phyloP scores from a whole-genome alignment of 2,888 invertebrate genomes.

The Orthonevra nobilis region DNA sequence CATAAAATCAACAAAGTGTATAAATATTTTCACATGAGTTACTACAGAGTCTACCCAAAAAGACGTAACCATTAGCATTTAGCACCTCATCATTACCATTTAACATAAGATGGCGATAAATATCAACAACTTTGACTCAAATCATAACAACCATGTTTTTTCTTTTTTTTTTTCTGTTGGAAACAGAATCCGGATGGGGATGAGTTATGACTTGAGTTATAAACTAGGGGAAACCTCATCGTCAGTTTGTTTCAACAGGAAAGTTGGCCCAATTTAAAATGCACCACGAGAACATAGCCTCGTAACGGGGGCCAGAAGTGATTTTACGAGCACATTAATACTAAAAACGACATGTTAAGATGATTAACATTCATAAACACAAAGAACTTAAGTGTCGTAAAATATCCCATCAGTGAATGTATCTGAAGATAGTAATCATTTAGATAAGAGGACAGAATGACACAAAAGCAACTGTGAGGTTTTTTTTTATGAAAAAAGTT shows the following conservation, averaged over 20 bases:
- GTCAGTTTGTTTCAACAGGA: neutral
- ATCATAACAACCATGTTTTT: conserved; percentile 15
- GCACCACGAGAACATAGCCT: conserved; percentile 29
- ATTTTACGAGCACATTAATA: conserved; percentile 65
- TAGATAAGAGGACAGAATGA: conserved; percentile 32
- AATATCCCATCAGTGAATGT: conserved; percentile 17
- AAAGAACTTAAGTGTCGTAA: conserved; percentile 63
- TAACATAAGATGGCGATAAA: conserved; percentile 50
- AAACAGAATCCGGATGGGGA: conserved; percentile 32
- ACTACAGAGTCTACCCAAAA: neutral
- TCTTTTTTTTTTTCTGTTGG: neutral
- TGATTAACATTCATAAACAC: conserved; percentile 66
- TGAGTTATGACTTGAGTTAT: conserved; percentile 46
- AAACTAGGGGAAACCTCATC: conserved; percentile 14
- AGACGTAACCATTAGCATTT: conserved; percentile 39
- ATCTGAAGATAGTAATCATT: conserved; percentile 35
- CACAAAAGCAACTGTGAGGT: conserved; percentile 2
- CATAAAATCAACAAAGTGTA: neutral
- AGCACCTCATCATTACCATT: conserved; percentile 50
- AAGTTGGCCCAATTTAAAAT: conserved; percentile 26
- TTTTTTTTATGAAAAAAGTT: neutral
- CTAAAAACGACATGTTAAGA: conserved; percentile 61
- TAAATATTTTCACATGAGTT: conserved; percentile 17
- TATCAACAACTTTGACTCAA: conserved; percentile 30
- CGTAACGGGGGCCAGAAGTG: conserved; percentile 20